phyloP scores from a whole-genome alignment of 2,888 invertebrate genomes.

The Deilephila elpenor region DNA sequence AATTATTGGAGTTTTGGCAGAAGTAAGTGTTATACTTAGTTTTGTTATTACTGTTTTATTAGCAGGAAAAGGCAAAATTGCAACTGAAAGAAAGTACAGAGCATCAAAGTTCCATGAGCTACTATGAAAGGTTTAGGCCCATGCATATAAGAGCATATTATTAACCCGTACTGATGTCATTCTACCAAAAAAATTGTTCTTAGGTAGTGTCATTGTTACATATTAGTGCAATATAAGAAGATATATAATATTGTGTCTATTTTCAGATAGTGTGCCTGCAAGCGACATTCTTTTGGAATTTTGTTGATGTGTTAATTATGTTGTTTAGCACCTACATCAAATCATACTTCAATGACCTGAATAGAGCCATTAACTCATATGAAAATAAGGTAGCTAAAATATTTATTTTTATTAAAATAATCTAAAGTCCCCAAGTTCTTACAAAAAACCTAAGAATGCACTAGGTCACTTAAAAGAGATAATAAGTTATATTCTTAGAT shows the following conservation, averaged over 20 bases:
- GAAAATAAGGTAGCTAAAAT: slow-evolving; percentile 43
- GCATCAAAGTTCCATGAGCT: too few species aligned
- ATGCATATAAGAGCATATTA: too few species aligned
- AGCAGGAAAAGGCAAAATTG: not conserved
- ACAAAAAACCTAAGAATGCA: too few species aligned
- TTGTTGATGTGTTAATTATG: slow-evolving; percentile 47
- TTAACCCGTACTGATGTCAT: too few species aligned
- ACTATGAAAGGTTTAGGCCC: too few species aligned
- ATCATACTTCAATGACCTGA: slow-evolving; percentile 47
- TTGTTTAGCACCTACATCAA: slow-evolving; percentile 52
- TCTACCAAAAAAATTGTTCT: too few species aligned
- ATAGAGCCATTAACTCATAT: slow-evolving; percentile 40
- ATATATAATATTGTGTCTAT: not conserved
- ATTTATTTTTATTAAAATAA: not conserved
- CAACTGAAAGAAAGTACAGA: too few species aligned
- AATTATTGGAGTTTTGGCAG: slow-evolving; percentile 37
- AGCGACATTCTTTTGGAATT: slow-evolving; percentile 47
- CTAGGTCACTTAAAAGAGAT: too few species aligned
- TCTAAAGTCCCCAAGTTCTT: too few species aligned
- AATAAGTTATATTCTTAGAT: too few species aligned
- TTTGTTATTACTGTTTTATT: not conserved
- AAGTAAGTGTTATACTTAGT: slow-evolving; percentile 38
- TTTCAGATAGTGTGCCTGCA: slow-evolving; percentile 49
- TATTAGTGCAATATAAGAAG: too few species aligned
- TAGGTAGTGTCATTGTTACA: too few species aligned